Base-by-base conservation (phyloP, 2,888 invertebrate species). In the Linhomoeus sp. region DNA sequence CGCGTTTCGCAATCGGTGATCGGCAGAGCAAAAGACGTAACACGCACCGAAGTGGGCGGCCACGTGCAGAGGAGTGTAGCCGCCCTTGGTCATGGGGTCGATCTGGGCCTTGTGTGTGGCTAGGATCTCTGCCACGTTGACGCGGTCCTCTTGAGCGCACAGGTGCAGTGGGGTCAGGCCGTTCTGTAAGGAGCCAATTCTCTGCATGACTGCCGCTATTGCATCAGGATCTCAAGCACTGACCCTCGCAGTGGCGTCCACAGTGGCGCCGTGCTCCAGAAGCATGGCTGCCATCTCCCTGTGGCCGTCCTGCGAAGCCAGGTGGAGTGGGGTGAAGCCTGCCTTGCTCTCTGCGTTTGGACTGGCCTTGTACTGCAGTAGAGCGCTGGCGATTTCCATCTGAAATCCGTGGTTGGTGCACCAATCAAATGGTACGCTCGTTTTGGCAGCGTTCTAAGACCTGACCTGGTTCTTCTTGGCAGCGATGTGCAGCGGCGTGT, bases 401-500 rank as follows among this genome's bases (percentile, higher is more conserved):
- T n/a, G n/a, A n/a, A n/a, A n/a, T n/a, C n/a, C n/a, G n/a, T n/a
- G n/a, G n/a, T n/a, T n/a, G n/a, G n/a, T n/a, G n/a, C n/a, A n/a
- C n/a, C n/a, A n/a, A n/a, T n/a, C n/a, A n/a, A n/a, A n/a, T n/a
- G n/a, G n/a, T n/a, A n/a, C n/a, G n/a, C n/a, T n/a, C n/a, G n/a
- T n/a, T n/a, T n/a, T n/a, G n/a, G n/a, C n/a, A n/a, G n/a, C n/a
- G n/a, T n/a, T n/a, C n/a, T n/a, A n/a, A n/a, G n/a, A n/a, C n/a
- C n/a, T n/a, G n/a, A n/a, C n/a, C n/a, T 87, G 87, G 70, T 97
- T 94, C 73, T 97, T 97, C 54, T 90, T 81, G 17, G 94, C 90
- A 0, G 97, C 92, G 67, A 99, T 97, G 66, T 99, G 97, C 17
- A 99, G 75, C 2, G 97, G 92, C 1, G 97, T 94, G 66, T 97